Evolutionary conservation across 2,113 vertebrate genomes (phyloP).

Genomic region (Pleuronectes platessa): DNA sequence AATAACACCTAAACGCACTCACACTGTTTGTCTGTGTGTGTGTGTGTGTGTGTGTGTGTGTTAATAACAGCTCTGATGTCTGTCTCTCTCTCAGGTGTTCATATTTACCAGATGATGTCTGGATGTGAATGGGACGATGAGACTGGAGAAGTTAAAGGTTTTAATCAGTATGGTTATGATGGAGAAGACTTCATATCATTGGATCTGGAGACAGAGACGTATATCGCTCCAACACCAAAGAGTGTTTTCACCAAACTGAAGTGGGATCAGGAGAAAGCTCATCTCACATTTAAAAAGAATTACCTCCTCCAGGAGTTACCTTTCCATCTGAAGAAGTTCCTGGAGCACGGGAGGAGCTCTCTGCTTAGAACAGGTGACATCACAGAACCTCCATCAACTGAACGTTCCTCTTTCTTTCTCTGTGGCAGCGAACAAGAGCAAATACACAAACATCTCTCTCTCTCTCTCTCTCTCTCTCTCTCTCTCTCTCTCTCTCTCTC

Average conservation of each 20-base stretch:
- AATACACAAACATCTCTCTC: too few relatives aligned
- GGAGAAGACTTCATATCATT: too few relatives aligned
- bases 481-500: too few relatives aligned
- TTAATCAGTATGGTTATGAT: too few relatives aligned
- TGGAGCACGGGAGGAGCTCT: constrained; percentile 22
- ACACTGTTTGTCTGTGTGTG: too few relatives aligned
- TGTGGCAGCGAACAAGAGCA: too few relatives aligned
- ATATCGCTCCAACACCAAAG: not conserved
- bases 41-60: too few relatives aligned
- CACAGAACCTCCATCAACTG: not conserved
- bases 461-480: too few relatives aligned
- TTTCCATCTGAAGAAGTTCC: constrained; percentile 6
- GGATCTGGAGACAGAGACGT: too few relatives aligned
- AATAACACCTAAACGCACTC: too few relatives aligned
- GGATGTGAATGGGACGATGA: constrained; percentile 57
- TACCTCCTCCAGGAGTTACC: not conserved
- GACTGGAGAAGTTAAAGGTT: too few relatives aligned
- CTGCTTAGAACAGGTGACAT: constrained; percentile 41
- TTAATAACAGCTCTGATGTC: constrained; percentile 2
- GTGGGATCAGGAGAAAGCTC: not conserved
- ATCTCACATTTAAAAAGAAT: accelerated
- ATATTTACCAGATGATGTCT: accelerated
- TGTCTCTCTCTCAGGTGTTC: constrained; percentile 46
- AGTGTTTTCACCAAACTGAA: not conserved
- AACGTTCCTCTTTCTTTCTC: too few relatives aligned